Evolutionary conservation across 2,888 invertebrate genomes (phyloP).

Genomic region (Drosophila testacea): DNA sequence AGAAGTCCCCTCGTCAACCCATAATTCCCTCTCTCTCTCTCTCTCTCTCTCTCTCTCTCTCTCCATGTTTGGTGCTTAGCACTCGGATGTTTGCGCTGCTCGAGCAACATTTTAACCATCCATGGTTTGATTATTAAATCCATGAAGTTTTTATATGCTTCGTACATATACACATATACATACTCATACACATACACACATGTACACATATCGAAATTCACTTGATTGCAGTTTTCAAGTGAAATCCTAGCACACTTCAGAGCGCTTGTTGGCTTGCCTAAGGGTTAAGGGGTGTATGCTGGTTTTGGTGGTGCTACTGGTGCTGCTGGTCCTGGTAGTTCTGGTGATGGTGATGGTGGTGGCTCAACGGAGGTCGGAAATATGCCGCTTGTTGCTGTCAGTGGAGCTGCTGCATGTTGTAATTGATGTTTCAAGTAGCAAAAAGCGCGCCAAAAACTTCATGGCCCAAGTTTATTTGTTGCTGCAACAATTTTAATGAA

Average conservation of each 20-base stretch:
- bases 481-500: constrained; percentile 80
- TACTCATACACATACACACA: constrained; percentile 15
- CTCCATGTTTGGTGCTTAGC: constrained; percentile 18
- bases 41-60: no score
- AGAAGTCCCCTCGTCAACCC: constrained; percentile 22
- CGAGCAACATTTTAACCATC: constrained; percentile 75
- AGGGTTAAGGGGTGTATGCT: constrained; percentile 61
- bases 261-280: constrained; percentile 75
- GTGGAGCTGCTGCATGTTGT: constrained; percentile 59
- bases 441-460: constrained; percentile 74
- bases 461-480: constrained; percentile 71
- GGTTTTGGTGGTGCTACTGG: neutral
- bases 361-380: constrained; percentile 39
- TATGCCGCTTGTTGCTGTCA: constrained; percentile 65
- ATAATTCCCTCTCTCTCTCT: neutral
- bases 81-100: constrained; percentile 41
- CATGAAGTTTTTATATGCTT: constrained; percentile 78
- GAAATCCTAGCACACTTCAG: constrained; percentile 81
- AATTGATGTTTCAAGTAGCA: constrained; percentile 81
- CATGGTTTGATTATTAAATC: constrained; percentile 81
- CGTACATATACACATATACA: constrained; percentile 33
- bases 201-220: constrained; percentile 79
- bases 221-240: constrained; percentile 83
- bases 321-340: neutral
- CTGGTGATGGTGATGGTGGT: neutral